A percentile compares a stretch with the other conserved stretches of the same genome.
These are phyloP conservation scores for Philaenus spumarius DNA, from an alignment of 1,140 invertebrate species.

Conservation along the genomic window DNA sequence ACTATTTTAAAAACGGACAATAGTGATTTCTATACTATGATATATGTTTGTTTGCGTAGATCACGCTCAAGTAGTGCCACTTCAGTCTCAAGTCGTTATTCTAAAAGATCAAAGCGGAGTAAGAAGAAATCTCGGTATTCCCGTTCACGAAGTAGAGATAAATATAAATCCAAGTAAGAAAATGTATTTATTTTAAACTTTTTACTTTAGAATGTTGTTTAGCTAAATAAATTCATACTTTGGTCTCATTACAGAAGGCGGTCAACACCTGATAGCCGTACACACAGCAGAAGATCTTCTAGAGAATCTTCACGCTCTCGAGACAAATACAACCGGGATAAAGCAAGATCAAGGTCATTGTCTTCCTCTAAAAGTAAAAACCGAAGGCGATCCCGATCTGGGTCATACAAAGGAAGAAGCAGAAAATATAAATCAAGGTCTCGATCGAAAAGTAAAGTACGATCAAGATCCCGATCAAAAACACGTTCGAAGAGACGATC, in stretches of 20 bases:
- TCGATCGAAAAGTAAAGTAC: background rate
- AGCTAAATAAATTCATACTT: too few relatives aligned
- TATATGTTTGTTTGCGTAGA: background rate
- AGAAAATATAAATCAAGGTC: constrained; percentile 8
- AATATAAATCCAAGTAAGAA: background rate
- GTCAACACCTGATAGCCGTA: background rate
- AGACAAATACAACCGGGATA: constrained; percentile 3
- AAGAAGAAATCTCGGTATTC: constrained; percentile 10
- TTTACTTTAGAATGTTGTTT: too few relatives aligned
- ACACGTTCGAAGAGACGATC: background rate
- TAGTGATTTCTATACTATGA: background rate
- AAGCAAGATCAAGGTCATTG: background rate
- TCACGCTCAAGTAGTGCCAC: constrained; percentile 9
- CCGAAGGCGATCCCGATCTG: constrained; percentile 7
- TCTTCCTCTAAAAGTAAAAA: constrained; percentile 3
- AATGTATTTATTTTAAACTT: too few relatives aligned
- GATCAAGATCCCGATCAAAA: constrained; percentile 8
- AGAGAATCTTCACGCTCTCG: constrained; percentile 1
- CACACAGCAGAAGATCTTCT: constrained; percentile 6
- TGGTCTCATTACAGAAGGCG: background rate
- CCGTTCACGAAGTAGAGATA: constrained; percentile 6
- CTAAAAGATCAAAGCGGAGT: constrained; percentile 1
- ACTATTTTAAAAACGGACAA: background rate
- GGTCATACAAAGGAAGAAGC: constrained; percentile 4
- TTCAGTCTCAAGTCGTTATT: background rate